Conservation (phyloP, 2,113 vertebrate species). For the Chroicocephalus ridibundus region DNA sequence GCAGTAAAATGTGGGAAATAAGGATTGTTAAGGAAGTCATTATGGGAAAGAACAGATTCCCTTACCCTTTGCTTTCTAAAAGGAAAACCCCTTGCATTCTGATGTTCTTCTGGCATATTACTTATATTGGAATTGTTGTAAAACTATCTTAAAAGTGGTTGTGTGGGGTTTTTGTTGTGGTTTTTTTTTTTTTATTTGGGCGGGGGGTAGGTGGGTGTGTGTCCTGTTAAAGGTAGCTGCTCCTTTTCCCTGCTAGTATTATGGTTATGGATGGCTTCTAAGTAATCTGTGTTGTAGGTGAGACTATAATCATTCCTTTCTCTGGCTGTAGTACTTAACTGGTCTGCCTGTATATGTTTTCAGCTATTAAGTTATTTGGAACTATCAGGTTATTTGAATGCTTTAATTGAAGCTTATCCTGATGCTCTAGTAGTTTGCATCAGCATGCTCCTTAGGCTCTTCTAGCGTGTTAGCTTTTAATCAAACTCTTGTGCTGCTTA, state of each 20-base stretch:
- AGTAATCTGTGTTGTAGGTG: neutral
- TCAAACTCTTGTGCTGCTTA: neutral
- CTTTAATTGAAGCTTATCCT: neutral
- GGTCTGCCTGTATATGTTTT: neutral
- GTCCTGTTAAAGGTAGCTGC: neutral
- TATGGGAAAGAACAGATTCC: neutral
- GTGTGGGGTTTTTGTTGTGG: neutral
- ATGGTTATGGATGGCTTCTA: neutral
- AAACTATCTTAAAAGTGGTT: neutral
- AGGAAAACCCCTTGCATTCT: neutral
- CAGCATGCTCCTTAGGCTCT: neutral
- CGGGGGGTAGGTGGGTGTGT: no score
- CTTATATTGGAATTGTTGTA: neutral
- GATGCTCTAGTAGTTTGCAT: neutral
- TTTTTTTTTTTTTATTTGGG: no score
- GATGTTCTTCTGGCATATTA: neutral
- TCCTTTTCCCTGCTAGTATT: neutral
- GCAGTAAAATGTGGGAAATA: slow-evolving; percentile 14
- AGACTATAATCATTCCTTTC: neutral
- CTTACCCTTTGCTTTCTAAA: neutral
- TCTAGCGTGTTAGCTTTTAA: neutral
- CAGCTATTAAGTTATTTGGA: neutral
- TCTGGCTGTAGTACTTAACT: neutral
- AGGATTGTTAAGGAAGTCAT: slow-evolving; percentile 15
- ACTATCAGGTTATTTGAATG: neutral